A percentile compares a stretch with the other conserved stretches of the same genome.
These are phyloP conservation scores for Meda fulgida DNA, from an alignment of 2,797 vertebrate species.

Conservation along the genomic window DNA sequence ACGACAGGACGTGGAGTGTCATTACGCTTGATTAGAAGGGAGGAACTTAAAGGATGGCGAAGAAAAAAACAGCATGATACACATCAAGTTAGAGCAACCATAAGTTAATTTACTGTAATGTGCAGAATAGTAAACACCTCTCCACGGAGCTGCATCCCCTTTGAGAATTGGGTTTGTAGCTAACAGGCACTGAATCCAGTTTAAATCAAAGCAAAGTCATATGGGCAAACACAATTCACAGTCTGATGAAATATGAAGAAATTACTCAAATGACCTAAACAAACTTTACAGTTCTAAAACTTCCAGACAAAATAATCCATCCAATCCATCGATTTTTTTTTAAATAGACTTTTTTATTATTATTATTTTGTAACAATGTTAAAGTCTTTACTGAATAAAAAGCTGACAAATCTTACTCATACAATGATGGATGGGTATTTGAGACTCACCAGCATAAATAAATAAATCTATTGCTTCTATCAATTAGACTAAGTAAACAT, in stretches of 20 bases:
- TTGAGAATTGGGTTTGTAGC: conserved; percentile 23
- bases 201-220: conserved; percentile 42
- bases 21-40: conserved; percentile 60
- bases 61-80: conserved; percentile 9
- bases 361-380: too few relatives aligned
- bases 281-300: conserved; percentile 8
- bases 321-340: too few relatives aligned
- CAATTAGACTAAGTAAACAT: not conserved
- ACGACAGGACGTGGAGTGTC: conserved; percentile 65
- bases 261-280: conserved; percentile 35
- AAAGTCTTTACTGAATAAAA: too few relatives aligned
- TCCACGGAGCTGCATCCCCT: not conserved
- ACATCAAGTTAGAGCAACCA: conserved; percentile 18
- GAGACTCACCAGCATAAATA: not conserved
- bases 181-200: conserved; percentile 28
- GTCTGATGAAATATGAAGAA: conserved; percentile 41
- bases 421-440: not conserved
- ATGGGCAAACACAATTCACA: conserved; percentile 16
- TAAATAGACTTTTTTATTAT: too few relatives aligned
- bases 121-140: conserved; percentile 33
- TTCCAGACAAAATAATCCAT: not conserved
- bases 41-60: conserved; percentile 16
- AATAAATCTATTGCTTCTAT: not conserved
- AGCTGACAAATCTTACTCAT: too few relatives aligned
- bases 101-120: conserved; percentile 19